These are phyloP conservation scores for Mythimna vitellina DNA, from an alignment of 2,888 invertebrate species.

Conservation along the genomic window DNA sequence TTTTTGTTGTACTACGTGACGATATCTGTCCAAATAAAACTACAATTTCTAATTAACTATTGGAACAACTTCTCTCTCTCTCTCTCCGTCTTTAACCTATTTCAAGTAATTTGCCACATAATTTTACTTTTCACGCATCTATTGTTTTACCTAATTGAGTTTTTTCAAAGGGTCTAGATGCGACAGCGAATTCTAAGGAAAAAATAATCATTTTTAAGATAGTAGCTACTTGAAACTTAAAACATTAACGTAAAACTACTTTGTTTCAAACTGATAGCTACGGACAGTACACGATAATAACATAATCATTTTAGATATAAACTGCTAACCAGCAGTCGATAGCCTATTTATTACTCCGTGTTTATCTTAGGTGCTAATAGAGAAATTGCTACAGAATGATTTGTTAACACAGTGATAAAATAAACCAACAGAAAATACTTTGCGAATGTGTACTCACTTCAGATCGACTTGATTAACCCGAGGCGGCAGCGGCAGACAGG, in stretches of 20 bases:
- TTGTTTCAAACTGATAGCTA: slow-evolving; percentile 25
- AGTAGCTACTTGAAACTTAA: slow-evolving; percentile 41
- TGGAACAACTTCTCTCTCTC: no score
- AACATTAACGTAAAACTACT: slow-evolving; percentile 13
- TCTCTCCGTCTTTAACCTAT: not conserved
- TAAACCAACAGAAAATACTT: slow-evolving; percentile 52
- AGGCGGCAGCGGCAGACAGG: slow-evolving; percentile 13
- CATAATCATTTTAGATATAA: slow-evolving; percentile 51
- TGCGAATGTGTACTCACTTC: slow-evolving; percentile 59
- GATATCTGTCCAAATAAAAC: slow-evolving; percentile 1
- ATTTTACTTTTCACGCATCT: not conserved
- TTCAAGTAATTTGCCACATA: not conserved
- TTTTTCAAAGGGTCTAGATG: not conserved
- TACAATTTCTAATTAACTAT: not conserved
- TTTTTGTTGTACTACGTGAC: not conserved
- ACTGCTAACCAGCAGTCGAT: slow-evolving; percentile 47
- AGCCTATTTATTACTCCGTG: slow-evolving; percentile 55
- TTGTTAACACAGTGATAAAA: slow-evolving; percentile 51
- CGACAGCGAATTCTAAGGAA: not conserved
- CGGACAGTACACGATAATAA: slow-evolving; percentile 37
- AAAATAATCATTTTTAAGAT: slow-evolving; percentile 12
- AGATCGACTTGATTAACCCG: slow-evolving; percentile 42
- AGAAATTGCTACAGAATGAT: slow-evolving; percentile 61
- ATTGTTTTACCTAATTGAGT: not conserved
- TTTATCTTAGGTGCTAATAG: slow-evolving; percentile 53